Base-by-base conservation (phyloP, 1,140 invertebrate species). In the Caenorhabditis briggsae region DNA sequence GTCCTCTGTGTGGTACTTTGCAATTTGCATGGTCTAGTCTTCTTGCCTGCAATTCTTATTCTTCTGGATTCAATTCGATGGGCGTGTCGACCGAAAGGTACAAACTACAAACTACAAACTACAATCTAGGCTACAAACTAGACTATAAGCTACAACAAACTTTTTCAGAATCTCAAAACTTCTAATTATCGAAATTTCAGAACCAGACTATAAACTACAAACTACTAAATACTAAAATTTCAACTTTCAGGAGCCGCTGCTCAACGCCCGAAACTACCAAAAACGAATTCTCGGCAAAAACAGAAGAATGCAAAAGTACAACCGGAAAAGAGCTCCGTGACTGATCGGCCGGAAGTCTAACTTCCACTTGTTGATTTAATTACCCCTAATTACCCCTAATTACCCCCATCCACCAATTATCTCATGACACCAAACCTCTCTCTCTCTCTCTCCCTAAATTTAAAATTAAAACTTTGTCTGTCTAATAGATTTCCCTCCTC, bases 31-130 rank as follows among this genome's bases (percentile, higher is more conserved):
- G 91, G 92, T 55, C 87, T 91, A 5, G 84, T 91, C 25, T 91
- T 91, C 87, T 64, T 91, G n/a, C 91, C 91, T 6, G 91, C 91
- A 23, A 91, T 91, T 78, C 82, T 91, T 8, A 92, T 92, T 58
- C 65, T 90, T 53, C 86, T 88, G 55, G 89, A 89, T 48, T 61
- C 53, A 18, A 83, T 87, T 82, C 53, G 86, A 84, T 85, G 84
- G 82, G 86, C 86, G 12, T 87, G 82, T 58, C 16, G 85, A 33
- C 85, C 85, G 2, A 86, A 86, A 56, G 85, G 84, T 85, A 74
- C 0, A 33, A 7, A 83, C 50, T 59, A 11, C 20, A 23, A 43
- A n/a, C 33, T 33, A 33, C 33, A 33, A 33, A 33, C 33, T 33
- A 33, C 33, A 33, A 33, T 2, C 1, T 33, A 23, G 0, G 55